Base-by-base conservation (phyloP, 2,797 vertebrate genomes). In the Dermochelys coriacea region DNA sequence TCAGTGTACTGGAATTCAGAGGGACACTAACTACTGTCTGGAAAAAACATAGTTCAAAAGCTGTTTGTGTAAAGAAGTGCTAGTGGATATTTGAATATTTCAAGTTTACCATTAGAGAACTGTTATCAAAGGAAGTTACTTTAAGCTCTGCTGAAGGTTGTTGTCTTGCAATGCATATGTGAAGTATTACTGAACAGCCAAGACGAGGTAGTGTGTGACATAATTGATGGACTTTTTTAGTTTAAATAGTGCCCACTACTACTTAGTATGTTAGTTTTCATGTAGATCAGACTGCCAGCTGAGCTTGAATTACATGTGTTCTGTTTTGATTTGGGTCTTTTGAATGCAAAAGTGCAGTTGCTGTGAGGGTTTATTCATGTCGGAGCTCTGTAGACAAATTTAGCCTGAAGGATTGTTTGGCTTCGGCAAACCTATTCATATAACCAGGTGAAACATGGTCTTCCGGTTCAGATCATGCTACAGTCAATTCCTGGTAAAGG, bases 141-240 rank as follows among this genome's bases (percentile, higher is more conserved):
- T 80, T 8, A 54, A 27, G 52, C 51, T 79, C n/a, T 82, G 4
- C n/a, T 51, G 68, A 74, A 90, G 80, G 5, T 51, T n/a, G 45
- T 41, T 8, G 12, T 77, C 41, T 1, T 1, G 0, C 47, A 4
- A 49, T 0, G 0, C 85, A 1, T 77, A 25, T 90, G 88, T 78
- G 37, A 74, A 5, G 0, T 78, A 25, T 5, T 18, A 55, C 4
- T 85, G 81, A 41, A 51, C 1, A 34, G 12, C 45, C 16, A 14
- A 1, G 9, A 71, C 8, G 9, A 54, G 37, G 16, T 51, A 81
- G 51, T 54, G 27, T 23, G 12, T 2, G 19, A 6, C 27, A 4
- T 93, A 89, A 51, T 5, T 4, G 1, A 19, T 75, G 25, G 78
- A 52, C 41, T 84, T 82, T 82, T 23, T 3, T 21, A 82, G 68